Evolutionary conservation across 2,888 invertebrate species (phyloP), one percentile per base, ranked within the genome.

Genomic region (Parelbella ahira): DNA sequence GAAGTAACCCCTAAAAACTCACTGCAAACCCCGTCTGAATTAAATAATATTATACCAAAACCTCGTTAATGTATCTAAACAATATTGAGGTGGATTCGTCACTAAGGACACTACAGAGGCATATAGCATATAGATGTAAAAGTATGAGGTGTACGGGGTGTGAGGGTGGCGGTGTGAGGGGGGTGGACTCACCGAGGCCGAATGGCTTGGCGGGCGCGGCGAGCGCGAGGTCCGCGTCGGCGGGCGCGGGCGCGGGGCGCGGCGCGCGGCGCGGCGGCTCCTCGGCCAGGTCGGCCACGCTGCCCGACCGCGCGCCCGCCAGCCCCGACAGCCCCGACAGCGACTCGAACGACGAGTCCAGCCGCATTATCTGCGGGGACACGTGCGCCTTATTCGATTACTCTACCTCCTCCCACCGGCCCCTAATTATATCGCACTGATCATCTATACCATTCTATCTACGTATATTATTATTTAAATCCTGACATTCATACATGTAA

Each of bases 101-200:
- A n/a, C 25, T 27, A 23, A 33, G 21, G 13, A 15, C 33, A 34
- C 37, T 37, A 37, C 11, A 13, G 25, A 34, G n/a, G n/a, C n/a
- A n/a, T n/a, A n/a, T n/a, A n/a, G n/a, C n/a, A n/a, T n/a, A n/a
- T n/a, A n/a, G n/a, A n/a, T n/a, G n/a, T n/a, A n/a, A n/a, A n/a
- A n/a, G n/a, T n/a, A n/a, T n/a, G n/a, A n/a, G n/a, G n/a, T n/a
- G n/a, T n/a, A n/a, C n/a, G n/a, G n/a, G n/a, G n/a, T n/a, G n/a
- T n/a, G n/a, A n/a, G n/a, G n/a, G n/a, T n/a, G n/a, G n/a, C n/a
- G n/a, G n/a, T n/a, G n/a, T n/a, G n/a, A n/a, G n/a, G n/a, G n/a
- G n/a, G n/a, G n/a, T n/a, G n/a, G 3, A 83, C 93, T 89, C 90
- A 95, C 95, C 94, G 60, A 95, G 90, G 82, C 94, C 94, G 72